A percentile compares a stretch with the other conserved stretches of the same genome.
Conservation (phyloP, 2,888 invertebrate species). For the Girardia tigrina region DNA sequence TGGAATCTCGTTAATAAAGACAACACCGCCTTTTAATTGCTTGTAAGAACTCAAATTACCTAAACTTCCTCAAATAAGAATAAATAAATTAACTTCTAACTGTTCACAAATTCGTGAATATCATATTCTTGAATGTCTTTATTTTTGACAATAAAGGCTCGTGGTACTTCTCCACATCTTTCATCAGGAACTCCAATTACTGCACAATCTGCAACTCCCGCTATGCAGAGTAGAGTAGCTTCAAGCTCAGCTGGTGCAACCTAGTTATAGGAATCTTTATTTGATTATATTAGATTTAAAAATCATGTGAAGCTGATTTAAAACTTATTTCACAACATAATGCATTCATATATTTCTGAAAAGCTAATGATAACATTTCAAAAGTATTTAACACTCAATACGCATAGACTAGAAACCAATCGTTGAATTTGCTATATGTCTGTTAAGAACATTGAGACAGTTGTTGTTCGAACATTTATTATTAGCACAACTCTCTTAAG, state of each 20-base stretch:
- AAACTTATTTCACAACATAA: no score
- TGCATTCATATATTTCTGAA: no score
- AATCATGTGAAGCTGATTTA: no score
- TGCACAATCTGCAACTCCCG: constrained; percentile 40
- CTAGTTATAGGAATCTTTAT: no score
- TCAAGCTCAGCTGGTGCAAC: constrained; percentile 42
- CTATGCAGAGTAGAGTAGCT: constrained; percentile 39
- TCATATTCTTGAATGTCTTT: not conserved
- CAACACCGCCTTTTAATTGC: constrained; percentile 41
- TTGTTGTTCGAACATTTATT: no score
- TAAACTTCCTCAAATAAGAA: not conserved
- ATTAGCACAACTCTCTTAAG: no score
- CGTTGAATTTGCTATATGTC: no score
- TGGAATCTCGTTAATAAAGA: constrained; percentile 40
- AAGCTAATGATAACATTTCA: no score
- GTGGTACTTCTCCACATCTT: constrained; percentile 40
- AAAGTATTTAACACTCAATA: no score
- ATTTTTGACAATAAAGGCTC: constrained; percentile 40
- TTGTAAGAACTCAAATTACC: constrained; percentile 38
- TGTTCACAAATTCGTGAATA: not conserved
- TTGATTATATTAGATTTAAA: no score
- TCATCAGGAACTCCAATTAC: constrained; percentile 40
- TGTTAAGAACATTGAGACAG: no score
- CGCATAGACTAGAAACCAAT: no score
- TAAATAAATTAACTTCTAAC: not conserved